Base-by-base conservation (phyloP, 2,113 vertebrate genomes). In the Pycnonotus jocosus region DNA sequence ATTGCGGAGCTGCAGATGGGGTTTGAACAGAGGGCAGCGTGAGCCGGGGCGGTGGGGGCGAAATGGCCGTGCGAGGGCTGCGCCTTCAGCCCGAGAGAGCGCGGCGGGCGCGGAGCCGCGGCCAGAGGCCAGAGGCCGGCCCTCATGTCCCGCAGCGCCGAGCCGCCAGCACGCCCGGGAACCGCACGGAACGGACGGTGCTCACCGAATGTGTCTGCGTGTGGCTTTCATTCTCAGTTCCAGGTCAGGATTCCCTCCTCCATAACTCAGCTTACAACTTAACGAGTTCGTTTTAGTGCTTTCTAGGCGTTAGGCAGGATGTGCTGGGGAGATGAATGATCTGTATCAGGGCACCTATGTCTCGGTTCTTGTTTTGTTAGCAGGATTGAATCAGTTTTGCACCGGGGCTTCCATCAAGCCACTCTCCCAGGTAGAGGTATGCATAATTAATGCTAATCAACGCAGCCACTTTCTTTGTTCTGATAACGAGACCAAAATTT, bases 301-400 rank as follows among this genome's bases (percentile, higher is more conserved):
- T 13, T 77, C 4, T 25, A 40, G 56, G 38, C 10, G 1, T 13
- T 54, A 77, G 50, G 68, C 44, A 80, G 94, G 96, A 85, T 81
- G 77, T 96, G 85, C 92, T 94, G 95, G 92, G 95, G 71, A 96
- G 88, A 62, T 88, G 69, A 90, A 86, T 65, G 90, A 76, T 90
- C 81, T 92, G 31, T 79, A 7, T 97, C 87, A 77, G 97, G 94
- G 96, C 51, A 76, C 93, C 97, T 83, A 83, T 96, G 93, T 97
- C 94, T 98, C 95, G 92, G 97, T 97, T 97, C 97, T 97, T 97
- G 97, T 97, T 98, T 98, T 95, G 90, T 97, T 98, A 97, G 96
- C 96, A 97, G 97, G 97, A 95, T 95, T 98, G 97, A 98, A 96
- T 98, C 97, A 97, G 95, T 97, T 97, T 97, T 98, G 96, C 96